Percentiles rank a stretch among this genome's conserved stretches.
phyloP scores from a whole-genome alignment of 2,888 invertebrate genomes.

The Pollenia griseotomentosa region DNA sequence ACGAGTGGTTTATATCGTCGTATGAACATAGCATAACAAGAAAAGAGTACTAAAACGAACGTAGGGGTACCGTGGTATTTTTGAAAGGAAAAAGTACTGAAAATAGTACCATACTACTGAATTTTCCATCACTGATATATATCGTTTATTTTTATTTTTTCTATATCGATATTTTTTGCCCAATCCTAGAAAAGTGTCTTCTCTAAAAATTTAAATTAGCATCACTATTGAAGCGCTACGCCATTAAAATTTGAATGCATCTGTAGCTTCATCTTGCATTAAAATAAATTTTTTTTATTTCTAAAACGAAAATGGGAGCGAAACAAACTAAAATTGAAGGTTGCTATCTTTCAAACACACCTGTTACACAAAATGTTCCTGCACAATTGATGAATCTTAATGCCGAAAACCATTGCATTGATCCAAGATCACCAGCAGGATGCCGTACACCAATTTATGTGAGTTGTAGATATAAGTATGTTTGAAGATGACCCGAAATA shows the following conservation, averaged over 20 bases:
- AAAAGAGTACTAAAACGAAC: too few relatives aligned
- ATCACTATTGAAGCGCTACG: conserved; percentile 21
- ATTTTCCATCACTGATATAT: too few relatives aligned
- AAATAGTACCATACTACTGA: too few relatives aligned
- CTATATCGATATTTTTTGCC: not conserved
- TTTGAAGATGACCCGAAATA: not conserved
- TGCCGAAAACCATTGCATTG: conserved; percentile 62
- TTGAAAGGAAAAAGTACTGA: too few relatives aligned
- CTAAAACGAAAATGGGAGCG: conserved; percentile 77
- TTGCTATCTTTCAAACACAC: conserved; percentile 77
- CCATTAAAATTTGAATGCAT: conserved; percentile 54
- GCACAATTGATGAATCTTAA: conserved; percentile 15
- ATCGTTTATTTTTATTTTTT: too few relatives aligned
- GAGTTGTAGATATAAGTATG: conserved; percentile 58
- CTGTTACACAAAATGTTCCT: conserved; percentile 60
- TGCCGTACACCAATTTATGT: conserved; percentile 80
- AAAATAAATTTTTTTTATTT: not conserved
- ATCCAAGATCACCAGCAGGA: conserved; percentile 81
- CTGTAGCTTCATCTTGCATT: conserved; percentile 1
- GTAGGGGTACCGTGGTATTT: too few relatives aligned
- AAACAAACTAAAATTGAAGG: conserved; percentile 81
- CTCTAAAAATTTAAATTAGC: not conserved
- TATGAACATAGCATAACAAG: too few relatives aligned
- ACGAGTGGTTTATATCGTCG: too few relatives aligned
- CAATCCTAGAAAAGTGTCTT: not conserved